Base-by-base conservation (phyloP, 2,888 invertebrate species). In the Melikaiella ostensackeni region DNA sequence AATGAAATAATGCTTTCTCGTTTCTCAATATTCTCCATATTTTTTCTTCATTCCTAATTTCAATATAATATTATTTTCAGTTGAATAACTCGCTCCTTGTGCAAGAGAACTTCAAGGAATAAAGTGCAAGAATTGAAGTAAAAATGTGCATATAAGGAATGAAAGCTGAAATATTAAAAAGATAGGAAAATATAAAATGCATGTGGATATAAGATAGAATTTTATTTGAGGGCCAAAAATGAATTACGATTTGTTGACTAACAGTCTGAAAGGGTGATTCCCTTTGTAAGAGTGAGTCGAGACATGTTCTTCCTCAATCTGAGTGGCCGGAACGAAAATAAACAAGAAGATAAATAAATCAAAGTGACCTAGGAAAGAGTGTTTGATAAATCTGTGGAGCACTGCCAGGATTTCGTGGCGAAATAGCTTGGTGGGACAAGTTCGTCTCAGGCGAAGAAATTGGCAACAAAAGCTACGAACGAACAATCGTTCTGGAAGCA, bases 341-440 rank as follows among this genome's bases (percentile, higher is more conserved):
- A 70, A 19, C 16, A 27, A 24, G n/a, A 50, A 24, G 70, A 70
- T 70, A 70, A 70, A 50, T 50, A 50, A 50, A 70, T 66, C 50
- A 46, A 50, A 50, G 46, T 50, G 30, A 50, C 24, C 30, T 70
- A 50, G 16, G n/a, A 13, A 30, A 50, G 30, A 50, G 70, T 30
- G 19, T 24, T 50, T 30, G 46, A 70, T 70, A 70, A 70, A 70
- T 70, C 70, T 50, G 70, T 70, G 70, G 70, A 70, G n/a, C n/a
- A 30, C 2, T 70, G 46, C 46, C 66, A 70, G 66, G 50, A 70
- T 70, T 70, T n/a, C 24, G 50, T 30, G 46, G 42, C 9, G n/a
- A 21, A 70, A 46, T 70, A 46, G 46, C n/a, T 50, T 24, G 30
- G 50, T 50, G 66, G 30, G 50, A 50, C 30, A 46, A 30, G 66